These are phyloP conservation scores for Diploptera punctata DNA, from an alignment of 2,888 invertebrate genomes.

Conservation along the genomic window DNA sequence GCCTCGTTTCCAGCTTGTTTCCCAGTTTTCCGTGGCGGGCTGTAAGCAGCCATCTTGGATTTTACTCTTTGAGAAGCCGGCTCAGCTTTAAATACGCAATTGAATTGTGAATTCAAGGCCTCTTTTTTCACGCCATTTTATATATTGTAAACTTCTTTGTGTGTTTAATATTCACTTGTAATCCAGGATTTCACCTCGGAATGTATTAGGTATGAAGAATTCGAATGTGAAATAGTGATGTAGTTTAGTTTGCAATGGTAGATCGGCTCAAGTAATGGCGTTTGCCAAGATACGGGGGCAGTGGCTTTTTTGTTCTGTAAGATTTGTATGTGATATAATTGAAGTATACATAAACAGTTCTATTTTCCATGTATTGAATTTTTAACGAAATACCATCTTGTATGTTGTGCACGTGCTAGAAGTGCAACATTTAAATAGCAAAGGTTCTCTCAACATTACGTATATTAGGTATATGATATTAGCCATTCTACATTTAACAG, in stretches of 20 bases:
- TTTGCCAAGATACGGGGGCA: conserved; percentile 53
- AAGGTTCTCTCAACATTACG: no score
- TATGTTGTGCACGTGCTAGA: no score
- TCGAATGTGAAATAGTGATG: conserved; percentile 45
- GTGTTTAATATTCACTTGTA: conserved; percentile 29
- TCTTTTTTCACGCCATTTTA: conserved; percentile 34
- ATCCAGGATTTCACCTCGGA: conserved; percentile 55
- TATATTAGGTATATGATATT: no score
- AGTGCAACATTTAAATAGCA: no score
- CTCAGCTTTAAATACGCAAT: conserved; percentile 64
- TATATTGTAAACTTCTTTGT: conserved; percentile 26
- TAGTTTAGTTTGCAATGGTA: conserved; percentile 36
- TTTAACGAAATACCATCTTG: no score
- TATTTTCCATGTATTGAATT: no score
- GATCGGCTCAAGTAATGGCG: conserved; percentile 66
- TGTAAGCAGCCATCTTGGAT: conserved; percentile 83
- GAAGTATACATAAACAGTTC: no score
- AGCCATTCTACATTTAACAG: no score
- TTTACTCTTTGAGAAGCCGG: conserved; percentile 78
- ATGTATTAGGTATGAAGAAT: conserved; percentile 74
- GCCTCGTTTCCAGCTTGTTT: conserved; percentile 57
- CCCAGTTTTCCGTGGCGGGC: conserved; percentile 65
- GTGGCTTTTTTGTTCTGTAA: conserved; percentile 14
- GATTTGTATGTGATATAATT: neutral
- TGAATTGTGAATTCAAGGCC: conserved; percentile 28